Evolutionary conservation across 2,888 invertebrate species (phyloP), one percentile per base, ranked within the genome.

Genomic region (Choristoneura rosaceana): DNA sequence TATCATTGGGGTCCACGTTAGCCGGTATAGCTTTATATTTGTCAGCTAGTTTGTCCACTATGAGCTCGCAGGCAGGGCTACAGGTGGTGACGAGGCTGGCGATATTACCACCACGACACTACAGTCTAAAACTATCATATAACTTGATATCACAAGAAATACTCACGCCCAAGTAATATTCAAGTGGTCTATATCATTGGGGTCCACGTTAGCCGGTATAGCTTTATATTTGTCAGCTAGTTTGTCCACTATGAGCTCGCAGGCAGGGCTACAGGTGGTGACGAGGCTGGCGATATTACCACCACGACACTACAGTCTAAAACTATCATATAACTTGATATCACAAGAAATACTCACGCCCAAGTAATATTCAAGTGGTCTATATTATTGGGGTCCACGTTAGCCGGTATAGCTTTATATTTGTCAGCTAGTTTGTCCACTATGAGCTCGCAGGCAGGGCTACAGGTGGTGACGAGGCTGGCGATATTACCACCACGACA

Each of bases 21-120:
- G 94, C 93, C 0, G 97, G 97, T 95, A n/a, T n/a, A n/a, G n/a
- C n/a, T n/a, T n/a, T n/a, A n/a, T n/a, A 96, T 62, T 96, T 94
- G 38, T 88, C 87, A 12, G 95, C 93, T 50, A 97, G 87, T 74
- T 95, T 94, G 68, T 92, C 91, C 0, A 95, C 87, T 9, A 96
- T 83, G 0, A 88, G 89, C 80, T 94, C 93, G 74, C 94, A 94
- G 1, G 89, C 90, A 0, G 94, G 92, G 58, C 92, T n/a, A n/a
- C n/a, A n/a, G n/a, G 91, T 90, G 2, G 88, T 91, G 75, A 95
- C 90, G 47, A 96, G 82, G 77, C 94, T 93, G 0, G 95, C 95
- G 50, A 95, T 94, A 68, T 95, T 94, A 73, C 94, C 94, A n/a
- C 95, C 95, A 96, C 0, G 95, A 95, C 60, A 96, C 91, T 77